phyloP scores from a whole-genome alignment of 2,797 vertebrate species.

The Sebastes diaconus region DNA sequence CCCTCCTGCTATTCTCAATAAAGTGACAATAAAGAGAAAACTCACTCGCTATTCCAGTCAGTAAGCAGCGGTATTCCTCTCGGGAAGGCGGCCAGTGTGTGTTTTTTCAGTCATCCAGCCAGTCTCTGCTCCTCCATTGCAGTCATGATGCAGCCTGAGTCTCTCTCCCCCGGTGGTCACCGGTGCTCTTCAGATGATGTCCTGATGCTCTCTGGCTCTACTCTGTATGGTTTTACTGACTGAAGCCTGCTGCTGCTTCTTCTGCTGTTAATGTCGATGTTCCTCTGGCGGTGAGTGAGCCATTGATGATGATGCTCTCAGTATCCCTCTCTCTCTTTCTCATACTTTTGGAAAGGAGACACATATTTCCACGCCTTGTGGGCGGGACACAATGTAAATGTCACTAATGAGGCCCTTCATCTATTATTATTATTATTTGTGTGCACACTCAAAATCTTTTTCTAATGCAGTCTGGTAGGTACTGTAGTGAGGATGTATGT shows the following conservation, averaged over 20 bases:
- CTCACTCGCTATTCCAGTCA: neutral
- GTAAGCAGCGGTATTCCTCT: slow-evolving; percentile 17
- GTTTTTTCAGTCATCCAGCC: slow-evolving; percentile 37
- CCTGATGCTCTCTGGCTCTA: neutral
- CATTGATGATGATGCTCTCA: slow-evolving; percentile 56
- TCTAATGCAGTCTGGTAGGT: accelerated
- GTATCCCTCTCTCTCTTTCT: slow-evolving; percentile 16
- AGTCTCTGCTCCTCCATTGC: slow-evolving; percentile 68
- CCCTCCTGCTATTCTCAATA: neutral
- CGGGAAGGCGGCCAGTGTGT: slow-evolving; percentile 38
- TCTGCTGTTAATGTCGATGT: slow-evolving; percentile 4
- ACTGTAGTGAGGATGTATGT: neutral
- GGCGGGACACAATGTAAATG: slow-evolving; percentile 73
- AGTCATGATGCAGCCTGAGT: slow-evolving; percentile 41
- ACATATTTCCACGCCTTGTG: slow-evolving; percentile 75
- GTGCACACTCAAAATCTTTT: neutral
- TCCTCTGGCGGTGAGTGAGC: slow-evolving; percentile 56
- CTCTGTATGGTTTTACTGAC: neutral
- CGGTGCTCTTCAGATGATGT: slow-evolving; percentile 6
- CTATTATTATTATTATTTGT: neutral
- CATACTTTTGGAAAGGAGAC: slow-evolving; percentile 59
- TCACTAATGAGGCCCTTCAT: slow-evolving; percentile 40
- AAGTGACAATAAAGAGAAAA: slow-evolving; percentile 2
- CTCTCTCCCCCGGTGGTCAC: slow-evolving; percentile 11
- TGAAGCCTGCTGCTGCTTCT: neutral